phyloP scores from a whole-genome alignment of 2,113 vertebrate genomes.

The Anoplopoma fimbria region DNA sequence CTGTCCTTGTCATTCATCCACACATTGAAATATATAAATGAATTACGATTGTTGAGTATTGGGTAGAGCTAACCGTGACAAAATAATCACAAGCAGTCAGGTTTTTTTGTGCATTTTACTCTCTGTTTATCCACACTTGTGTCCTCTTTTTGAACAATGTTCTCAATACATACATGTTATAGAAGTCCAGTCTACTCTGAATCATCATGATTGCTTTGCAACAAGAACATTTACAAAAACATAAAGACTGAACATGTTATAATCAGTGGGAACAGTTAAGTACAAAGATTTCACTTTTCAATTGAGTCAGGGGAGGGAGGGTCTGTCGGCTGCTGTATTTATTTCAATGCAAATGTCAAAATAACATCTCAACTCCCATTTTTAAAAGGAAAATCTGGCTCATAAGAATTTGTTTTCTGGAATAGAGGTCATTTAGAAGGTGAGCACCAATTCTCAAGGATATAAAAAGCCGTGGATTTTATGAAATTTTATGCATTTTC shows the following conservation, averaged over 20 bases:
- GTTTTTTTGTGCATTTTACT: slow-evolving; percentile 31
- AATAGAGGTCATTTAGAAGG: not conserved
- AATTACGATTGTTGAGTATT: not conserved
- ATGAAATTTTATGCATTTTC: not conserved
- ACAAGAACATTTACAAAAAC: slow-evolving; percentile 40
- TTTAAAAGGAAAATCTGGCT: not conserved
- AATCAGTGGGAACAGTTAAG: not conserved
- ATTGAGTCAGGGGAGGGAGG: not conserved
- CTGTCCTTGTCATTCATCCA: not conserved
- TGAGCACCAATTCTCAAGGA: not conserved
- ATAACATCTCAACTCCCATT: not conserved
- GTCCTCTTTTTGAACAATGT: slow-evolving; percentile 17
- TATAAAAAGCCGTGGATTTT: not conserved
- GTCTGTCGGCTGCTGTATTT: not conserved
- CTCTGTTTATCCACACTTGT: slow-evolving; percentile 39
- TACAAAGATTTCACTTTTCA: slow-evolving; percentile 28
- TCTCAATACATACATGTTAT: slow-evolving; percentile 39
- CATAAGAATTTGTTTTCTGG: not conserved
- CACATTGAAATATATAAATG: not conserved
- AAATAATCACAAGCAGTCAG: slow-evolving; percentile 24
- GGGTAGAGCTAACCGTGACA: not conserved
- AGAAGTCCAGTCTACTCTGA: slow-evolving; percentile 20
- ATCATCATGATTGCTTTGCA: slow-evolving; percentile 46
- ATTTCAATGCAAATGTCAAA: not conserved
- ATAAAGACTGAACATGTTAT: slow-evolving; percentile 24